Evolutionary conservation across 2,797 vertebrate species (phyloP), one percentile per base, ranked within the genome.

Genomic region (Sorex maritimensis): DNA sequence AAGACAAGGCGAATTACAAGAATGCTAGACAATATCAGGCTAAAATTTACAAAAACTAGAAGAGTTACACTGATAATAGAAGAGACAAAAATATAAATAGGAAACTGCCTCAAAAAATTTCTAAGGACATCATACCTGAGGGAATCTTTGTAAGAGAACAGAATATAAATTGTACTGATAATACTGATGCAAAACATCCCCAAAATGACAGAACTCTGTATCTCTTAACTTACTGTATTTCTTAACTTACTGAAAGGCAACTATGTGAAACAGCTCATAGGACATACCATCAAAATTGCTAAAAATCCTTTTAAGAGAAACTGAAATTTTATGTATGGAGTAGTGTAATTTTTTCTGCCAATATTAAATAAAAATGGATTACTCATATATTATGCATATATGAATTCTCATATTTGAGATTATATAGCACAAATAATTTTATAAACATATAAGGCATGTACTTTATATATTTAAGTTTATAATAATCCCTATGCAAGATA

Each of bases 41-140:
- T 65, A 65, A 92, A 95, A 92, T 38, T 93, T 77, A 10, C 86
- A 55, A 88, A 81, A 81, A 34, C 28, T 15, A 75, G 24, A 65
- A 2, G 21, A 69, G 17, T 55, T 83, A 58, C 79, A 38, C 30
- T 90, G 52, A 21, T 58, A 78, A 81, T 46, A 93, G 34, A 63
- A 49, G 19, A 89, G 63, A 88, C 44, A 82, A 17, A 55, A 55
- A 74, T 61, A 72, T 49, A 63, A 38, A n/a, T 44, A n/a, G 68
- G 61, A 75, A 13, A 80, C 41, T 61, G 23, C 86, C 24, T 87
- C 77, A 84, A 92, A 68, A 63, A 92, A 73, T 87, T 65, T 80
- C 77, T 6, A 58, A 88, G 73, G 73, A 38, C 24, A 81, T 21
- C 23, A 23, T 63, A 86, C 63, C 74, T 63, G 71, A 80, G 30